These are phyloP conservation scores for Smittia aterrima DNA, from an alignment of 2,888 invertebrate genomes.

Conservation along the genomic window DNA sequence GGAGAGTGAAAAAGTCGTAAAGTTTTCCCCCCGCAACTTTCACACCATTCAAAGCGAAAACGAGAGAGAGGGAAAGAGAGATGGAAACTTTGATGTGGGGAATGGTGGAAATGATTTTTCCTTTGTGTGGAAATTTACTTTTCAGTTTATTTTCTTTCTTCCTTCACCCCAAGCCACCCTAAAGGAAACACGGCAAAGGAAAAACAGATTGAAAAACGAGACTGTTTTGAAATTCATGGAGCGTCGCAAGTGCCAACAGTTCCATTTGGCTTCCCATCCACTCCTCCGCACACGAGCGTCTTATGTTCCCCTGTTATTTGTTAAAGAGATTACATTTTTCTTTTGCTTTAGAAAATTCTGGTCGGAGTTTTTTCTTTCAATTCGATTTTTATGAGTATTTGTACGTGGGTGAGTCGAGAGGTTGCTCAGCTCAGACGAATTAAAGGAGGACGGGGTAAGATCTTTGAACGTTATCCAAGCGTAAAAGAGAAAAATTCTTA, in stretches of 20 bases:
- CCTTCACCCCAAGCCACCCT: neutral
- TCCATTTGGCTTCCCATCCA: neutral
- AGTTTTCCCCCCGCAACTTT: slow-evolving; percentile 19
- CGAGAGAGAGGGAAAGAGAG: too few relatives aligned
- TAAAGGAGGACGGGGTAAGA: neutral
- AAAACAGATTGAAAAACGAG: neutral
- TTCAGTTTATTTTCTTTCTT: neutral
- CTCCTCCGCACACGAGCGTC: neutral
- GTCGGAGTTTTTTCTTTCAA: slow-evolving; percentile 25
- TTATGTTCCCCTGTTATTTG: slow-evolving; percentile 25
- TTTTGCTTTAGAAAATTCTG: slow-evolving; percentile 19
- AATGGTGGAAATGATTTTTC: neutral
- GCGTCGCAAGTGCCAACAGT: slow-evolving; percentile 20
- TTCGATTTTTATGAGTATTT: slow-evolving; percentile 36
- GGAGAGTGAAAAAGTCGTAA: slow-evolving; percentile 10
- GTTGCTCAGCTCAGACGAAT: neutral
- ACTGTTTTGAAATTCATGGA: slow-evolving; percentile 36
- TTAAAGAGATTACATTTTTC: slow-evolving; percentile 35
- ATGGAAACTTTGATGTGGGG: neutral
- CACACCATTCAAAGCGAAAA: slow-evolving; percentile 1
- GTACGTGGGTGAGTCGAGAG: neutral
- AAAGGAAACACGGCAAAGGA: neutral
- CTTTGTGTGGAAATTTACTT: slow-evolving; percentile 5
- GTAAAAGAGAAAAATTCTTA: neutral
- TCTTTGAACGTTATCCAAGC: neutral